Evolutionary conservation across 2,888 invertebrate genomes (phyloP).

Genomic region (Lordiphosa andalusiaca): DNA sequence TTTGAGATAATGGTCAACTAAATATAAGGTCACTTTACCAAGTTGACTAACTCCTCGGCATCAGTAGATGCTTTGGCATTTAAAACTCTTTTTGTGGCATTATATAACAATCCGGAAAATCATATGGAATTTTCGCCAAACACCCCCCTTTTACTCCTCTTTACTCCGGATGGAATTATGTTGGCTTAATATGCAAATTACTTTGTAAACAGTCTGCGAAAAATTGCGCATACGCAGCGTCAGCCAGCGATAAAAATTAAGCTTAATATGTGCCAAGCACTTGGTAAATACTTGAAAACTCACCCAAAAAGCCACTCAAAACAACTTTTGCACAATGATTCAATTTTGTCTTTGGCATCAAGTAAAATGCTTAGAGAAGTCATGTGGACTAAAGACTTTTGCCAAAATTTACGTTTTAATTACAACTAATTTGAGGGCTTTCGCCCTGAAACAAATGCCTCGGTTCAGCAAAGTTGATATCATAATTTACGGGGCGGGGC

Average conservation of each 20-base stretch:
- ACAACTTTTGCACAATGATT: constrained; percentile 48
- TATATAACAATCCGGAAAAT: constrained; percentile 6
- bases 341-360: constrained; percentile 47
- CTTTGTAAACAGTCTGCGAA: constrained; percentile 50
- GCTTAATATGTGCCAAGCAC: constrained; percentile 54
- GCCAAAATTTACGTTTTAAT: constrained; percentile 22
- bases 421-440: constrained; percentile 29
- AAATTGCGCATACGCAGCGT: constrained; percentile 62
- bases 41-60: too few species aligned
- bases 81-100: neutral
- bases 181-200: constrained; percentile 42
- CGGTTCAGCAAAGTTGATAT: too few species aligned
- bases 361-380: constrained; percentile 4
- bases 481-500: too few species aligned
- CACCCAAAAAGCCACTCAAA: constrained; percentile 45
- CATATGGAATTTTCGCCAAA: constrained; percentile 12
- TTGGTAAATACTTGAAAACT: constrained; percentile 63
- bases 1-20: too few species aligned
- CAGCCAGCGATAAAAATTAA: constrained; percentile 47
- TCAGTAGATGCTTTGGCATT: too few species aligned
- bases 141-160: neutral
- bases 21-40: too few species aligned
- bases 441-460: neutral
- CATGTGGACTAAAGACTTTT: constrained; percentile 24
- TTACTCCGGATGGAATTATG: constrained; percentile 10